Evolutionary conservation across 1,140 invertebrate species (phyloP), one percentile per base, ranked within the genome.

Genomic region (Drosophila virilis): DNA sequence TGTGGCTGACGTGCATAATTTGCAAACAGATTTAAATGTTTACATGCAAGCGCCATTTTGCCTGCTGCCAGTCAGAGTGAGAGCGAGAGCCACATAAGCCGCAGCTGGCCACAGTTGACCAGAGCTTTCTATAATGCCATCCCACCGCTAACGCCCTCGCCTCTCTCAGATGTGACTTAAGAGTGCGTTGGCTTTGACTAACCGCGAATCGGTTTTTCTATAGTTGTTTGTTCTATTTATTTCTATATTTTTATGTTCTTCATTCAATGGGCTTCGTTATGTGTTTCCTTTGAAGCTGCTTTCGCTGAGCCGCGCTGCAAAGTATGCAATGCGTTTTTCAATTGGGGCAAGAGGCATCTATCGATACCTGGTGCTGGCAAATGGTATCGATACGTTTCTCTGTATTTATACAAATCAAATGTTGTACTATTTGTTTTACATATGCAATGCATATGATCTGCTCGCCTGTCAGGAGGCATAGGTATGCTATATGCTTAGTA

Each of bases 11-110:
- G 54, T 70, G 76, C 72, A 78, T 78, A 75, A 78, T 78, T 78
- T 78, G 76, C 72, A 64, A 78, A 75, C 72, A 78, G 76, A 74
- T 78, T 78, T 78, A 75, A 67, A 75, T 78, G 72, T 75, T 78
- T 78, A 78, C 76, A 75, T 78, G 66, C 69, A 65, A 40, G 55
- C 55, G 58, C 66, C 66, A 64, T 70, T 74, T 70, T 74, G 72
- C 51, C 61, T 64, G 72, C 66, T 51, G 37, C 5, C n/a, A 37
- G 22, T 22, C 22, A 22, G 3, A 28, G 3, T 5, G 22, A 28
- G 22, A 28, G 22, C 22, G 22, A 28, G 17, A 28, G 54, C 45
- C 62, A 51, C 61, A 72, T 52, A 65, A 55, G 64, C 64, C 55
- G 15, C 70, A 55, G 33, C 43, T 12, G 48, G 28, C 46, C 37